phyloP scores from a whole-genome alignment of 92 coral and sea anemone genomes.

The Zoanthus gigantus region DNA sequence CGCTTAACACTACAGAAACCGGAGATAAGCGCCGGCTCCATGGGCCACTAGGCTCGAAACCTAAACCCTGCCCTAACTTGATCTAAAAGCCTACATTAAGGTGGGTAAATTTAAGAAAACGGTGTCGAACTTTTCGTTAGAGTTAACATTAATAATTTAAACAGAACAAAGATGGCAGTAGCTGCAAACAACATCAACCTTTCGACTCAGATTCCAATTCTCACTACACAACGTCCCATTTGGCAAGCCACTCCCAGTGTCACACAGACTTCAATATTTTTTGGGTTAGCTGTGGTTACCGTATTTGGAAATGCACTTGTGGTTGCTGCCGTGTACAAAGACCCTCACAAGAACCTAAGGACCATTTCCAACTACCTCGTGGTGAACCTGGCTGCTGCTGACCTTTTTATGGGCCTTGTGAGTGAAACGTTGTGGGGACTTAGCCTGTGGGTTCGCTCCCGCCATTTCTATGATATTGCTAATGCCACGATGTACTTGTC shows the following conservation, averaged over 20 bases:
- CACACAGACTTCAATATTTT: slow-evolving; percentile 23
- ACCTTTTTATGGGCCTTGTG: slow-evolving; percentile 33
- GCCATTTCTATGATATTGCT: not conserved
- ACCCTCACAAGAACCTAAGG: slow-evolving; percentile 25
- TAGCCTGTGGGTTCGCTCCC: slow-evolving; percentile 23
- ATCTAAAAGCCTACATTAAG: too few relatives aligned
- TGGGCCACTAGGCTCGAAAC: too few relatives aligned
- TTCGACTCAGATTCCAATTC: not conserved
- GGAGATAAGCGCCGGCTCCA: too few relatives aligned
- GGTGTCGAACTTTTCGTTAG: too few relatives aligned
- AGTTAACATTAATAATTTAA: too few relatives aligned
- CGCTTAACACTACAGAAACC: too few relatives aligned
- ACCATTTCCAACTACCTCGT: slow-evolving; percentile 37
- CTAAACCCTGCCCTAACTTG: too few relatives aligned
- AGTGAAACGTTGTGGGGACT: slow-evolving; percentile 26
- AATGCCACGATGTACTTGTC: slow-evolving; percentile 29
- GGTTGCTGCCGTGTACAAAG: slow-evolving; percentile 16
- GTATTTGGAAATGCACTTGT: slow-evolving; percentile 28
- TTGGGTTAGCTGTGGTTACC: slow-evolving; percentile 16
- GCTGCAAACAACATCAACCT: slow-evolving; percentile 1
- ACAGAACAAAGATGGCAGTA: not conserved
- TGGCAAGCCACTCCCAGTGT: slow-evolving; percentile 32
- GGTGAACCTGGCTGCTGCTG: slow-evolving; percentile 27
- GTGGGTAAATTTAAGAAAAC: too few relatives aligned
- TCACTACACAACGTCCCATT: slow-evolving; percentile 1